Evolutionary conservation across 2,888 invertebrate genomes (phyloP), one percentile per base, ranked within the genome.

Genomic region (Synanthedon tipuliformis): DNA sequence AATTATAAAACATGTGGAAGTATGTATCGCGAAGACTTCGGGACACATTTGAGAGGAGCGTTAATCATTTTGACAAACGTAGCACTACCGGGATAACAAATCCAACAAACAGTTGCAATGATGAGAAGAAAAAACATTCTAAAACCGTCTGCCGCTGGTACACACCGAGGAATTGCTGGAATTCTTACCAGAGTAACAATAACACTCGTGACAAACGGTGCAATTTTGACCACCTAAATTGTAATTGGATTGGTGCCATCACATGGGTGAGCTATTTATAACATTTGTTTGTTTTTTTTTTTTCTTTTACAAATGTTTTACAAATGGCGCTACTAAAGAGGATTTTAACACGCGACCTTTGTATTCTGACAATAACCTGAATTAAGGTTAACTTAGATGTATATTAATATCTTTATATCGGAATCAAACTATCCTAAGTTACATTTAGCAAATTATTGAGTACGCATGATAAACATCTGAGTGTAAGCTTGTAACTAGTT

Each of bases 231-330:
- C 75, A 80, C 50, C 59, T 86, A 48, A 81, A 83, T 63, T 72
- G 71, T 54, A 74, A 74, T 75, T 88, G 88, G 88, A 76, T 85
- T 60, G 80, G 80, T 79, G 88, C 88, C 77, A 86, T 88, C 61
- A 85, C 88, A 69, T 88, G 88, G 88, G 89, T 89, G 75, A 73
- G 69, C 50, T 16, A 45, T 50, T 34, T 34, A 8, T 34, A 34
- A 34, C 5, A 10, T 10, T 34, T 10, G 34, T 34, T 34, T 34
- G 34, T 34, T 34, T 34, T 27, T 27, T 27, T n/a, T 27, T 27
- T 34, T 10, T 34, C 3, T 34, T 8, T 8, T 8, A 8, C 8
- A 34, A 7, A 10, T 34, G 34, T 34, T 10, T 34, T 34, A 8
- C 53, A 61, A 60, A 59, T 59, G 34, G 59, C 13, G 62, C 57